phyloP scores from a whole-genome alignment of 1,140 invertebrate genomes.

The Sinella curviseta region DNA sequence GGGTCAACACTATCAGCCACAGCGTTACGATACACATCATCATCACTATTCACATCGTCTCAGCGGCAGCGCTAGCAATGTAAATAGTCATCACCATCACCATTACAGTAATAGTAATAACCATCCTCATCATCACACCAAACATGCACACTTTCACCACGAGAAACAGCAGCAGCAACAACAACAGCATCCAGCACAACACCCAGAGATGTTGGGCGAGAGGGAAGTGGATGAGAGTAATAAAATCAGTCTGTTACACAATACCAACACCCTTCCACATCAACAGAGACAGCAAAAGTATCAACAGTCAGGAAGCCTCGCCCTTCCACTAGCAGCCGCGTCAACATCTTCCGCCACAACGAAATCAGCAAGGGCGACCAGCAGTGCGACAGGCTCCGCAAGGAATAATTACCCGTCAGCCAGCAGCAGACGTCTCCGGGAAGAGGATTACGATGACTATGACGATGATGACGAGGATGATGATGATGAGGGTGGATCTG shows the following conservation, averaged over 20 bases:
- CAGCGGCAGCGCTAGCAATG: background rate
- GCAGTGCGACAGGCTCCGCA: background rate
- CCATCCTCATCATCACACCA: background rate
- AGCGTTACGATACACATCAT: background rate
- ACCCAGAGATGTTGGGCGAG: background rate
- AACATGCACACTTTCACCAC: background rate
- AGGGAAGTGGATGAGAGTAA: background rate
- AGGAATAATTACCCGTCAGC: background rate
- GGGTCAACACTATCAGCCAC: slow-evolving; percentile 1
- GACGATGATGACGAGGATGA: slow-evolving; percentile 37
- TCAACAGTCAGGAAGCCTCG: background rate
- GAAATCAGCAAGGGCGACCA: background rate
- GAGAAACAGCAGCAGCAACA: slow-evolving; percentile 12
- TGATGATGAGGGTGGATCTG: slow-evolving; percentile 37
- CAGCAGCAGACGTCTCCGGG: background rate
- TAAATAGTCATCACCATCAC: slow-evolving; percentile 19
- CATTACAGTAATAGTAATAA: background rate
- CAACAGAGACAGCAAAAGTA: background rate
- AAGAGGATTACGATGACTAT: slow-evolving; percentile 13
- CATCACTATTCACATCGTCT: slow-evolving; percentile 13
- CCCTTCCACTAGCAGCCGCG: background rate
- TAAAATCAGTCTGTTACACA: slow-evolving; percentile 1
- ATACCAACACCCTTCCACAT: slow-evolving; percentile 7
- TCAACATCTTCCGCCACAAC: background rate
- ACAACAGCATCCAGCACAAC: background rate